Evolutionary conservation across 2,888 invertebrate species (phyloP).

Genomic region (Lasiommata megera): DNA sequence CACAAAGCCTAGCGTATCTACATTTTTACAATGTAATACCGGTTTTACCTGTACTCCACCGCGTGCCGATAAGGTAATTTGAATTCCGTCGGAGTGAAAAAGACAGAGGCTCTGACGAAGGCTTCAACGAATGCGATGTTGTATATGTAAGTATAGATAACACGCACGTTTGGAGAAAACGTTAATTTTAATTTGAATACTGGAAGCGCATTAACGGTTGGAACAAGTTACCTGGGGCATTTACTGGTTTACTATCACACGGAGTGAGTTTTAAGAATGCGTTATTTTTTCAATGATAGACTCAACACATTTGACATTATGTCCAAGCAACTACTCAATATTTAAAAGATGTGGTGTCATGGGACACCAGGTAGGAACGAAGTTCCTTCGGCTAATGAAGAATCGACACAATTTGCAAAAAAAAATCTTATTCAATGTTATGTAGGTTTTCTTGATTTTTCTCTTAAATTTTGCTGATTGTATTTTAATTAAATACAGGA

Average conservation of each 20-base stretch:
- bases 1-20: slow-evolving; percentile 42
- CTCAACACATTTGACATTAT: not conserved
- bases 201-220: slow-evolving; percentile 35
- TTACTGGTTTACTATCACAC: not conserved
- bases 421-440: too few relatives aligned
- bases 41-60: slow-evolving; percentile 72
- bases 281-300: not conserved
- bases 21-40: slow-evolving; percentile 61
- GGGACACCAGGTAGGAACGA: too few relatives aligned
- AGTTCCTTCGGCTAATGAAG: too few relatives aligned
- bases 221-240: slow-evolving; percentile 24
- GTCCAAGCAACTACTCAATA: not conserved
- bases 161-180: slow-evolving; percentile 54
- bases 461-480: too few relatives aligned
- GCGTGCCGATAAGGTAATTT: slow-evolving; percentile 75
- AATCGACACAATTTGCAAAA: too few relatives aligned
- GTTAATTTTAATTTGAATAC: slow-evolving; percentile 63
- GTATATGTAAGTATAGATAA: slow-evolving; percentile 36
- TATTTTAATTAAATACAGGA: too few relatives aligned
- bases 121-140: slow-evolving; percentile 45
- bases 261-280: not conserved
- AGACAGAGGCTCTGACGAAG: slow-evolving; percentile 63
- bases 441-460: too few relatives aligned
- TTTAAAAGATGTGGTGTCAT: too few relatives aligned
- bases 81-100: slow-evolving; percentile 76